Conservation (phyloP, 2,888 invertebrate genomes). For the Adela reaumurella region DNA sequence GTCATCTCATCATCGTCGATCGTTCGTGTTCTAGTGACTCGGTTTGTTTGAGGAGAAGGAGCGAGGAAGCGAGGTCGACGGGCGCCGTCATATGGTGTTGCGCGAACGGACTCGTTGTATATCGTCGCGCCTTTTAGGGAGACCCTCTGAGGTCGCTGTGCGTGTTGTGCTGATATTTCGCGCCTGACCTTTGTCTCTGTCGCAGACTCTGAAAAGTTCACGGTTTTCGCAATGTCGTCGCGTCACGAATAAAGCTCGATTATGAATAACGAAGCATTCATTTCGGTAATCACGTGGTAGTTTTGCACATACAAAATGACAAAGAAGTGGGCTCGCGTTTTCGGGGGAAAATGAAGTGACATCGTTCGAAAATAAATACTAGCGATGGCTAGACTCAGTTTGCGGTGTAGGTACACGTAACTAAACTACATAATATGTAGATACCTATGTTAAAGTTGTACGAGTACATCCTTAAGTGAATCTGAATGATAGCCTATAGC, state of each 20-base stretch:
- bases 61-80: too few relatives aligned
- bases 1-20: neutral
- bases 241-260: conserved; percentile 60
- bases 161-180: neutral
- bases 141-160: neutral
- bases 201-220: neutral
- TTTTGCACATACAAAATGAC: conserved; percentile 56
- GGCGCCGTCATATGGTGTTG: neutral
- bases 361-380: too few relatives aligned
- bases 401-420: too few relatives aligned
- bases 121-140: neutral
- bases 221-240: conserved; percentile 54
- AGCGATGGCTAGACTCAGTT: too few relatives aligned
- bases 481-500: too few relatives aligned
- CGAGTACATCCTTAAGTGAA: too few relatives aligned
- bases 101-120: neutral
- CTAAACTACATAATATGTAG: too few relatives aligned
- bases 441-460: too few relatives aligned
- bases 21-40: neutral
- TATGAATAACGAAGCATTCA: conserved; percentile 67
- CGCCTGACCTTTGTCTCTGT: neutral
- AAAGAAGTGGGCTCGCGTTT: conserved; percentile 30
- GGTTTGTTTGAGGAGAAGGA: neutral
- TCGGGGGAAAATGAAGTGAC: conserved; percentile 5
- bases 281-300: conserved; percentile 62